Evolutionary conservation across 2,113 vertebrate genomes (phyloP), one percentile per base, ranked within the genome.

Genomic region (Urocynchramus pylzowi): DNA sequence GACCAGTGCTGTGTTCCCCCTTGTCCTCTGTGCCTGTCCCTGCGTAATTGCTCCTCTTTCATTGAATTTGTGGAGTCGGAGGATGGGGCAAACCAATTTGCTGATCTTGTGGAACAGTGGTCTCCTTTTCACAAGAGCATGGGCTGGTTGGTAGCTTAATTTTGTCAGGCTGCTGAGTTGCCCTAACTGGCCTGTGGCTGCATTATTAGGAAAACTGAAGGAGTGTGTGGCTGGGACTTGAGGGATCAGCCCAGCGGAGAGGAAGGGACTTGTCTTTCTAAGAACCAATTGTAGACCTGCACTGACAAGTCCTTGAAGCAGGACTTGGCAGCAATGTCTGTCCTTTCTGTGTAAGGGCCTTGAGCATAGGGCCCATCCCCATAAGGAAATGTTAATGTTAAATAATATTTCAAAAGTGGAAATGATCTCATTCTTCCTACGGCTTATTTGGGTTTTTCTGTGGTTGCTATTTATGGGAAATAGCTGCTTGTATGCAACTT

Each of bases 341-440:
- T 24, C 42, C 52, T 63, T 89, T 81, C 73, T 74, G 42, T 41
- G 33, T 42, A 54, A 78, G 56, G 52, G 19, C 88, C 54, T 93
- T 92, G 88, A 89, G 63, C 71, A 27, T 13, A 21, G 39, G 37
- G 42, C 79, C 79, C 42, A 54, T 86, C 52, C 69, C 60, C 52
- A 22, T 81, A 87, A 92, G 89, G 95, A 93, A 95, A 92, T 9
- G 11, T 87, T 84, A 33, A 59, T 4, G 26, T 89, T 87, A 89
- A 92, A 87, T 88, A 87, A 64, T 76, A 79, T 85, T 89, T 82
- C 65, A 49, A 13, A 89, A 64, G 77, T 71, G 93, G 91, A 96
- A 92, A 92, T 97, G 28, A 95, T 73, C 76, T 95, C 74, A 89
- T 90, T 93, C 77, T 96, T 95, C 84, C 84, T 79, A 63, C 2